Conservation (phyloP, 2,797 vertebrate species). For the Gobio occitaniae region DNA sequence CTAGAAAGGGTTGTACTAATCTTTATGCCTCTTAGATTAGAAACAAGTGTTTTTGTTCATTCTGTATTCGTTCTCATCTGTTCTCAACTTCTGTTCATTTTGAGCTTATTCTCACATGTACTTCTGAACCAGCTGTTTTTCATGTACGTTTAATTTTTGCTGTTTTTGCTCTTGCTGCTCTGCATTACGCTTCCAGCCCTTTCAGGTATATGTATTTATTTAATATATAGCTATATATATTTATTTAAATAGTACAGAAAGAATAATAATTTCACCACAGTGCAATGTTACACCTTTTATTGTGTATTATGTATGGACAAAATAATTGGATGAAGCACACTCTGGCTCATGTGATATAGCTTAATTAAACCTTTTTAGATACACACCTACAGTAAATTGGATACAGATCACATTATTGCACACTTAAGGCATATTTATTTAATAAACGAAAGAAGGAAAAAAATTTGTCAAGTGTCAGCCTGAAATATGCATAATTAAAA, state of each 20-base stretch:
- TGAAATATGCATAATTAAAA: neutral
- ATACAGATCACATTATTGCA: neutral
- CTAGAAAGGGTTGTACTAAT: too few relatives aligned
- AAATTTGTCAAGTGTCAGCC: neutral
- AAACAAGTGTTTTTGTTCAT: too few relatives aligned
- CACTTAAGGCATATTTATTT: neutral
- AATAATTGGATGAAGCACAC: neutral
- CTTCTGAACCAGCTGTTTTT: too few relatives aligned
- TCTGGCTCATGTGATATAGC: neutral
- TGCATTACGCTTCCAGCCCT: too few relatives aligned
- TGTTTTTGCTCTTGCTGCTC: too few relatives aligned
- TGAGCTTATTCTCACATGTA: too few relatives aligned
- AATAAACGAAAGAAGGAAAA: neutral
- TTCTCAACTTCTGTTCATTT: too few relatives aligned
- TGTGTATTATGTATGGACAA: neutral
- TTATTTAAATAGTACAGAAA: neutral
- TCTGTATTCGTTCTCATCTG: too few relatives aligned
- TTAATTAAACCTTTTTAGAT: neutral
- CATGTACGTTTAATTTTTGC: too few relatives aligned
- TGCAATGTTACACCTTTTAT: neutral
- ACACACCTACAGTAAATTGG: neutral
- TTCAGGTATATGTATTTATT: too few relatives aligned
- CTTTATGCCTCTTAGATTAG: too few relatives aligned
- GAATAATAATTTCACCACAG: neutral
- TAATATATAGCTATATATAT: neutral